Evolutionary conservation across 2,113 vertebrate genomes (phyloP).

Genomic region (Reinhardtius hippoglossoides): DNA sequence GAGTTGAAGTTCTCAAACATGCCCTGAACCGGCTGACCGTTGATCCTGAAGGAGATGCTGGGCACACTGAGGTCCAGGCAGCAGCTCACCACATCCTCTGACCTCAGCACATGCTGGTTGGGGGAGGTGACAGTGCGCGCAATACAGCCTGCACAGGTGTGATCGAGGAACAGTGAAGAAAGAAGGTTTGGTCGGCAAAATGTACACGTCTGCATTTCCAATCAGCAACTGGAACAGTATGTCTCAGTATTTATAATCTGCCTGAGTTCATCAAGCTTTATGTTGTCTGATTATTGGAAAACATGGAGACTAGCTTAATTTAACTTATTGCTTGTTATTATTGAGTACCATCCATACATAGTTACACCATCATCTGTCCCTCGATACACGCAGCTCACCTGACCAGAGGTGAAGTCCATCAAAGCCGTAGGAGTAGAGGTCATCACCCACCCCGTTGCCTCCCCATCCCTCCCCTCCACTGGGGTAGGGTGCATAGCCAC

Average conservation of each 20-base stretch:
- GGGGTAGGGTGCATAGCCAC: slow-evolving; percentile 91
- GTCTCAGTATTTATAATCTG: no score
- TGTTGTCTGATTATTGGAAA: no score
- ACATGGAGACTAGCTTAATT: no score
- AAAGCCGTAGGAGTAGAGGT: slow-evolving; percentile 94
- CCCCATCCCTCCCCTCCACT: slow-evolving; percentile 96
- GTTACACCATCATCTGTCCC: background rate
- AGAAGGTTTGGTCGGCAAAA: background rate
- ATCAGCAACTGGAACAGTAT: background rate
- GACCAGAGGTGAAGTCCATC: slow-evolving; percentile 97
- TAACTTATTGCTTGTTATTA: no score
- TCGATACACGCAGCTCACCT: slow-evolving; percentile 79
- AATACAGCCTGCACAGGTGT: slow-evolving; percentile 85
- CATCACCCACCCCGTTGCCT: slow-evolving; percentile 94
- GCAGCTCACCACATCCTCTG: slow-evolving; percentile 96
- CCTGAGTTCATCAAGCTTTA: no score
- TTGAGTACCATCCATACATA: background rate
- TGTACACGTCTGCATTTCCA: background rate
- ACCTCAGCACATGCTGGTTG: slow-evolving; percentile 90
- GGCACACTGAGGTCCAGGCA: slow-evolving; percentile 95
- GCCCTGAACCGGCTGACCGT: slow-evolving; percentile 96
- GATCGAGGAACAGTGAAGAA: background rate
- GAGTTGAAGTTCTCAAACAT: slow-evolving; percentile 99
- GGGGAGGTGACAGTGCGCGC: slow-evolving; percentile 92
- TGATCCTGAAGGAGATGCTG: slow-evolving; percentile 97